Evolutionary conservation across 2,113 vertebrate genomes (phyloP).

Genomic region (Calyptomena viridis): DNA sequence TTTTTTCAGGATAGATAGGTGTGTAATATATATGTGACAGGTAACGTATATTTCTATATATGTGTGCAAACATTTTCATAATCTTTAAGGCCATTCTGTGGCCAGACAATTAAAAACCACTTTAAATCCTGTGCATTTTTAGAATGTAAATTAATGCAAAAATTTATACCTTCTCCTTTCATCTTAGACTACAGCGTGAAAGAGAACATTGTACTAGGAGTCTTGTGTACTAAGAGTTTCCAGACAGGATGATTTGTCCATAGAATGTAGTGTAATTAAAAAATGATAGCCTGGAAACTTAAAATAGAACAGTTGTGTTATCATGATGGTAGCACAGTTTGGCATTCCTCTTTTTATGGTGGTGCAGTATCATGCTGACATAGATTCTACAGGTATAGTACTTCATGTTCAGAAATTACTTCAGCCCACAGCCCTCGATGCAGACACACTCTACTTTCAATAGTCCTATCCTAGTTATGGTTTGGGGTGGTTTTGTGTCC

Average conservation of each 20-base stretch:
- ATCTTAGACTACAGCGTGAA: neutral
- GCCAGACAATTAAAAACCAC: neutral
- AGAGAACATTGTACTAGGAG: neutral
- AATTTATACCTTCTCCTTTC: neutral
- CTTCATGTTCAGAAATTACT: neutral
- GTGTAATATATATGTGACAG: neutral
- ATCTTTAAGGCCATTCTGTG: neutral
- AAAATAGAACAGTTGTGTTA: neutral
- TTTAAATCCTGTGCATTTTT: neutral
- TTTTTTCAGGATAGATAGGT: neutral
- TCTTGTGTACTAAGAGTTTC: neutral
- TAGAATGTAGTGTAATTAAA: neutral
- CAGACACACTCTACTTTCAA: neutral
- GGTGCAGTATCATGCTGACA: neutral
- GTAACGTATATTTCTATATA: too few species aligned
- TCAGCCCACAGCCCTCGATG: neutral
- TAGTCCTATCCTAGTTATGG: neutral
- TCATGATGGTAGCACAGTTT: neutral
- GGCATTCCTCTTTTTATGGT: fast-evolving
- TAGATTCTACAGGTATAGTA: neutral
- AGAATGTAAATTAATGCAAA: neutral
- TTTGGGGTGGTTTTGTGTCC: neutral
- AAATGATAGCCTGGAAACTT: neutral
- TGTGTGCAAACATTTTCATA: neutral
- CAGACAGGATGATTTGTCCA: neutral